phyloP scores from a whole-genome alignment of 2,888 invertebrate species.

The Idaea dimidiata region DNA sequence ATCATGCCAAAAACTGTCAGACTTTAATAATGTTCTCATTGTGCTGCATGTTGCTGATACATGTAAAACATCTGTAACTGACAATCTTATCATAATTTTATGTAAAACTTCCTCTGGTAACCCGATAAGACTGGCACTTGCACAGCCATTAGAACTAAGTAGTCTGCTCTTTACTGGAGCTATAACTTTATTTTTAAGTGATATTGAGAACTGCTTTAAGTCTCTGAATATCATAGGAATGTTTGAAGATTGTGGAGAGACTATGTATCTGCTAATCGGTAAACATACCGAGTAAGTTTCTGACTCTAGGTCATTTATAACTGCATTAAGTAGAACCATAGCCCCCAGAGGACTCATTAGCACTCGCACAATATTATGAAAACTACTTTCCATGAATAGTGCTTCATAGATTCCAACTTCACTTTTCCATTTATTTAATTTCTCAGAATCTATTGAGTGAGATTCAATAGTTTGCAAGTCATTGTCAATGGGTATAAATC shows the following conservation, averaged over 20 bases:
- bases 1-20: conserved; percentile 60
- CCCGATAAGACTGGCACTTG: conserved; percentile 69
- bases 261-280: conserved; percentile 62
- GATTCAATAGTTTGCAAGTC: conserved; percentile 36
- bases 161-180: conserved; percentile 79
- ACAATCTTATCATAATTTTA: conserved; percentile 52
- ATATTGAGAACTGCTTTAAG: conserved; percentile 67
- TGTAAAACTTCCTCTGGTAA: conserved; percentile 66
- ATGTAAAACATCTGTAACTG: conserved; percentile 50
- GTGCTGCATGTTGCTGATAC: conserved; percentile 55
- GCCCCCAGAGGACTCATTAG: conserved; percentile 60
- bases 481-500: conserved; percentile 48
- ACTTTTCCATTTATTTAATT: conserved; percentile 48
- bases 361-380: conserved; percentile 49
- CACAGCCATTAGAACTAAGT: conserved; percentile 66
- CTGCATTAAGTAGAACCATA: conserved; percentile 56
- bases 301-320: conserved; percentile 49
- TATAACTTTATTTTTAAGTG: conserved; percentile 77
- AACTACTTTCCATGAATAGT: conserved; percentile 48
- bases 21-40: conserved; percentile 47
- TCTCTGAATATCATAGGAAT: conserved; percentile 64
- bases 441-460: conserved; percentile 36
- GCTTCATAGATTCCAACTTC: conserved; percentile 51
- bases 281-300: conserved; percentile 69
- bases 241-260: conserved; percentile 54